Base-by-base conservation (phyloP, 2,113 vertebrate species). In the Alouatta palliata region DNA sequence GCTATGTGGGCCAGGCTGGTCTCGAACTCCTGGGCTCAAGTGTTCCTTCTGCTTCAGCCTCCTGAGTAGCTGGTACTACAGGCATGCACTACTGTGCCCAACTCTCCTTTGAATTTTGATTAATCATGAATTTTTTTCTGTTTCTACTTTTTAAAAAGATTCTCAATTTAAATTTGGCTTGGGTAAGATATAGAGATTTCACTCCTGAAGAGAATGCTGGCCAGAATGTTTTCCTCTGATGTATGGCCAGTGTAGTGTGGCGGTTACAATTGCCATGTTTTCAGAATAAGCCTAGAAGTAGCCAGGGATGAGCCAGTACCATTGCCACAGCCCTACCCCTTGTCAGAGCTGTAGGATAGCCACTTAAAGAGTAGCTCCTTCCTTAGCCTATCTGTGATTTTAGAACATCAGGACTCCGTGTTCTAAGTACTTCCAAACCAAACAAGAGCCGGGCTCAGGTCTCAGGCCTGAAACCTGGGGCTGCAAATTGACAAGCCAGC, bases 121-220 rank as follows among this genome's bases (percentile, higher is more conserved):
- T n/a, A 43, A 16, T 90, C 32, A 54, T 43, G 94, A 84, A n/a
- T 68, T 93, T 43, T 56, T 27, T 83, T 21, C 23, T 76, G 27
- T 68, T 3, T 45, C 32, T 35, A 1, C 49, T 71, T 43, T 58
- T 49, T 45, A 14, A 8, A 75, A 75, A 47, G 16, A 73, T 37
- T 87, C 79, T 61, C 5, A 5, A 23, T 83, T 68, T 92, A 64
- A 71, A 52, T 79, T 64, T 95, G 91, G 6, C 35, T 68, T 54
- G 82, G 37, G 54, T 82, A 45, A 81, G 43, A 21, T 86, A 52
- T 2, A 91, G 77, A 73, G n/a, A 20, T 87, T 75, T 75, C 70
- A 85, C 16, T 94, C 82, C 35, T 35, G 10, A 68, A 79, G 54
- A 71, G 91, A 73, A 40, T 88, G 20, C 23, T 87, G 82, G 20